Base-by-base conservation (phyloP, 1,140 invertebrate genomes). In the Globodera rostochiensis region DNA sequence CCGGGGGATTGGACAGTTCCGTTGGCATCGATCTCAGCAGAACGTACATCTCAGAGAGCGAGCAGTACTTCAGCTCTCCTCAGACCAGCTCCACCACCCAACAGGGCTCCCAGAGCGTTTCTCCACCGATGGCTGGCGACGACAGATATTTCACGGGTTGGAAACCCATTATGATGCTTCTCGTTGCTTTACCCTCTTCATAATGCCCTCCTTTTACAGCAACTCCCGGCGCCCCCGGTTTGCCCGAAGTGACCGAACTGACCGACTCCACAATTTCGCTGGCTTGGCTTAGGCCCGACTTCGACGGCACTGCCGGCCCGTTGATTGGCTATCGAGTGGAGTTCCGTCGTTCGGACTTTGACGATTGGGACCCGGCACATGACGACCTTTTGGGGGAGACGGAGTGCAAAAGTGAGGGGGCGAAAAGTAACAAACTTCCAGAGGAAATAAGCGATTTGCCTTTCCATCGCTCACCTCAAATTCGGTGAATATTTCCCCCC, bases 321-420 rank as follows among this genome's bases (percentile, higher is more conserved):
- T 64, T 88, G 49, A 73, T 89, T 66, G 87, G 87, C 45, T 88
- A 88, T 71, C 79, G 84, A 79, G 86, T 87, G 75, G 83, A 87
- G 80, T 87, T 86, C 60, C 73, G 87, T 49, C 75, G 81, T 4
- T 53, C 45, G 11, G 84, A 87, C 50, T 66, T 73, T 47, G 85
- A 87, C 45, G 82, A 78, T 15, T 87, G 86, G 86, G 78, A 84
- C 67, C 71, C 87, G 36, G 86, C 86, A 64, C 87, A 87, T 64
- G 86, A 88, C 69, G 87, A 86, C 36, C 73, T 87, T 13, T 60
- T 87, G 25, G 77, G 78, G 46, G 84, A 87, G 66, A 87, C 84
- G 49, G 83, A 88, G 71, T 87, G 86, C 75, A 82, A 79, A 83
- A 85, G 86, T 88, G 57, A 77, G 87, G 80, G 80, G 47, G 19